Base-by-base conservation (phyloP, 1,140 invertebrate species). In the Kradibia gibbosae region DNA sequence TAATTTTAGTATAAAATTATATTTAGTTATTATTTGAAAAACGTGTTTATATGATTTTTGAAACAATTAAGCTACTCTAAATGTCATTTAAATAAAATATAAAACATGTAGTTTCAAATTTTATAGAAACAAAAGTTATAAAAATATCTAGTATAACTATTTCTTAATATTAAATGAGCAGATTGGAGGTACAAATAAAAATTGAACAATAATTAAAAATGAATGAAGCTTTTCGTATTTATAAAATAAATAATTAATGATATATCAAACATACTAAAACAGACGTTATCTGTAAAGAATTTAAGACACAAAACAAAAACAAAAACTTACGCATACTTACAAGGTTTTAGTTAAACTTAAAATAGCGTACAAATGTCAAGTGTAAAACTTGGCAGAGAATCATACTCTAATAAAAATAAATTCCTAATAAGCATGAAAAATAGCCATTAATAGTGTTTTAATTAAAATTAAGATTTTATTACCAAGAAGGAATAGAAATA, bases 361-460 rank as follows among this genome's bases (percentile, higher is more conserved):
- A 67, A 67, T 67, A 67, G 62, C 36, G 36, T 67, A 67, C 62
- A 67, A 3, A 39, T 67, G 62, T 67, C 62, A 67, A 67, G 34
- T 39, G 17, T 39, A 67, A 4, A 8, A 7, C 0, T n/a, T 22
- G 62, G 34, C 0, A 34, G 17, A 39, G 1, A 39, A 22, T 67
- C 3, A 39, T 39, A 39, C 39, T 67, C 34, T 67, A 4, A 20
- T 67, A 67, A 67, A 67, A 67, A 17, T 67, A 20, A 15, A 67
- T 67, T 67, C 34, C 62, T n/a, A 10, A 39, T n/a, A n/a, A 67
- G 62, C 20, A 67, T 67, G 15, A 39, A n/a, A 17, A n/a, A 67
- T 67, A 67, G 28, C 20, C 10, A 67, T 36, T 67, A 65, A 65
- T 20, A 36, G 31, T 20, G 36, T 36, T 65, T 65, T 65, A 65